These are phyloP conservation scores for Stomorhina lunata DNA, from an alignment of 2,888 invertebrate species.

Conservation along the genomic window DNA sequence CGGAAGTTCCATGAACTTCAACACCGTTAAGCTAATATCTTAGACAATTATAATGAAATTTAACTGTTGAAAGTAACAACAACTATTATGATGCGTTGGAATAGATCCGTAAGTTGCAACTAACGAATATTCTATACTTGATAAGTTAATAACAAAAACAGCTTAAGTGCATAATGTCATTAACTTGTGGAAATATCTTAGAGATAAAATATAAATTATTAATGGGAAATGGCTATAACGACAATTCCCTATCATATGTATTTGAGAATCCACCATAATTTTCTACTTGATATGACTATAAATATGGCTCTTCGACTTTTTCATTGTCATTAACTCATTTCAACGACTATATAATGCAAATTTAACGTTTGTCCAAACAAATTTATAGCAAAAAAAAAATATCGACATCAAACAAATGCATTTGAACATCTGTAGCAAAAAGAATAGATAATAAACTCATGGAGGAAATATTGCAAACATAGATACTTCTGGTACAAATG, in stretches of 20 bases:
- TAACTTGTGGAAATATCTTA: too few relatives aligned
- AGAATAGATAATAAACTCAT: slow-evolving; percentile 23
- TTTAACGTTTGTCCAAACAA: slow-evolving; percentile 5
- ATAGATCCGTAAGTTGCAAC: too few relatives aligned
- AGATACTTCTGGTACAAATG: neutral
- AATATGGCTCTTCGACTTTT: too few relatives aligned
- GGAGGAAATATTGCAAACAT: neutral
- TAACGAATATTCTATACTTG: too few relatives aligned
- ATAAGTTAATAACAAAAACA: too few relatives aligned
- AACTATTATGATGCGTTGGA: too few relatives aligned
- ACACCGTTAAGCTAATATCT: neutral
- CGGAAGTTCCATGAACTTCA: slow-evolving; percentile 43
- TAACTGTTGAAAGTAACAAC: slow-evolving; percentile 1
- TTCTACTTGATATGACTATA: slow-evolving; percentile 31
- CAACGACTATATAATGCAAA: slow-evolving; percentile 21
- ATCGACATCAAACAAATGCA: neutral
- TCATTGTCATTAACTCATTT: slow-evolving; percentile 43
- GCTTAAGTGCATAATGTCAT: too few relatives aligned
- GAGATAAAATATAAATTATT: too few relatives aligned
- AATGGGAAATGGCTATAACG: neutral
- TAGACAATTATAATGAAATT: neutral
- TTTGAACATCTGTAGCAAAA: slow-evolving; percentile 1
- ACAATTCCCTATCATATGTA: too few relatives aligned
- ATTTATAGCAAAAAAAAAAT: slow-evolving; percentile 4
- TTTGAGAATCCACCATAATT: too few relatives aligned